Percentiles rank a stretch among this genome's conserved stretches.
phyloP scores from a whole-genome alignment of 2,797 vertebrate genomes.

The Anisognathus igniventris region DNA sequence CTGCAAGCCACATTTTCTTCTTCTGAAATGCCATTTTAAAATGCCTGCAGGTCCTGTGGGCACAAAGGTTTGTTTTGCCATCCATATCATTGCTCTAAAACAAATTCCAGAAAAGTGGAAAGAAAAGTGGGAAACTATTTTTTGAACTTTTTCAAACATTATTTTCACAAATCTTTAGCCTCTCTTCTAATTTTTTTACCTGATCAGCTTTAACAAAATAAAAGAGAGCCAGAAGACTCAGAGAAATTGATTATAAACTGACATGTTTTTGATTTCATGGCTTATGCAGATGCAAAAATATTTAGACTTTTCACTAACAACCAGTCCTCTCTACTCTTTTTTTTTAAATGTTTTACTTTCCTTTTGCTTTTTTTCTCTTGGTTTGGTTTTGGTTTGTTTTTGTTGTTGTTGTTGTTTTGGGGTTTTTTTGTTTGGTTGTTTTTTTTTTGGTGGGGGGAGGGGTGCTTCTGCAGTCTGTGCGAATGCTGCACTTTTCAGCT shows the following conservation, averaged over 20 bases:
- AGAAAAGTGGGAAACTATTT: background rate
- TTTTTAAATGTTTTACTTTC: background rate
- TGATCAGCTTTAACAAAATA: background rate
- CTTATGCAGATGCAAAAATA: background rate
- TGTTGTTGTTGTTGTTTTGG: background rate
- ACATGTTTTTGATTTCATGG: background rate
- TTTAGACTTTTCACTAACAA: background rate
- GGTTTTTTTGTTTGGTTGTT: background rate
- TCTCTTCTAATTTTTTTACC: background rate
- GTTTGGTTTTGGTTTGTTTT: background rate
- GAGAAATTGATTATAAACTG: background rate
- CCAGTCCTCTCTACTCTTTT: background rate
- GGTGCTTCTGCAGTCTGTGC: background rate
- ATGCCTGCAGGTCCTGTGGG: background rate
- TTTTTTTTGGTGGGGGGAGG: accelerated
- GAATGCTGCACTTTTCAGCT: background rate
- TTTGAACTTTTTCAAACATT: background rate
- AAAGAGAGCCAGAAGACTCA: background rate
- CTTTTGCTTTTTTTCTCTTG: background rate
- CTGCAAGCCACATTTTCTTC: background rate
- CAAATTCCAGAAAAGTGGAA: background rate
- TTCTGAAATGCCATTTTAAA: background rate
- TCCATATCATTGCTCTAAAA: background rate
- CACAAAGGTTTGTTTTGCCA: background rate
- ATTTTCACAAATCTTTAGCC: background rate